Evolutionary conservation across 1,140 invertebrate species (phyloP).

Genomic region (Drosophila nikananu): DNA sequence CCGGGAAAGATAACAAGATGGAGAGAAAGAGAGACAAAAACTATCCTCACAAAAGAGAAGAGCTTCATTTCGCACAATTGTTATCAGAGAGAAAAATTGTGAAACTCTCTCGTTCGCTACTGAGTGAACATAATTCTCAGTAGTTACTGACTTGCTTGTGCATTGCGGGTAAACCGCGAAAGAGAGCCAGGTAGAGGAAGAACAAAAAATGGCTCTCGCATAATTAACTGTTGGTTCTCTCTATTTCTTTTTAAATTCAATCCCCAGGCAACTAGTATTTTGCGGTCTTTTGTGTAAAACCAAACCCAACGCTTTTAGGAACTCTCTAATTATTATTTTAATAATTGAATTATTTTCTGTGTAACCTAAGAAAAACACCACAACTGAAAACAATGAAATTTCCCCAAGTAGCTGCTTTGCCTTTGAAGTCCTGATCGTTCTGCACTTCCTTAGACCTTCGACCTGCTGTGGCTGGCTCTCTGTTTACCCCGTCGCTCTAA

Average conservation of each 20-base stretch:
- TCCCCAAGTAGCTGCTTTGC: background rate
- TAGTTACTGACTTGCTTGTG: background rate
- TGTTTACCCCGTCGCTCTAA: slow-evolving; percentile 76
- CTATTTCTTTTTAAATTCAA: no score
- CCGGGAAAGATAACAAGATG: no score
- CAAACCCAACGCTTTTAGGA: background rate
- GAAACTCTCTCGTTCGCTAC: no score
- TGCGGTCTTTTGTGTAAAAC: background rate
- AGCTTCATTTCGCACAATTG: no score
- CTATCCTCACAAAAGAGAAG: no score
- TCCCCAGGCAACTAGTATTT: background rate
- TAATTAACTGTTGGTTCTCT: no score
- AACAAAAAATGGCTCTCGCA: no score
- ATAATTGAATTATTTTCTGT: background rate
- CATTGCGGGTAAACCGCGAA: background rate
- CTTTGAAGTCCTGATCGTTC: slow-evolving; percentile 37
- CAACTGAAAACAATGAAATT: slow-evolving; percentile 11
- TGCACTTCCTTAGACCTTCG: slow-evolving; percentile 1
- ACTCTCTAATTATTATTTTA: background rate
- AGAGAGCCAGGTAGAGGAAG: no score
- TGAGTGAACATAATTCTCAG: no score
- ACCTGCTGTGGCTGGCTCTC: slow-evolving; percentile 66
- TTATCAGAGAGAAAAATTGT: no score
- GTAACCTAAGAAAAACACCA: background rate
- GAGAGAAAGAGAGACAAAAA: no score